These are phyloP conservation scores for Columba janthina DNA, from an alignment of 2,113 vertebrate species.

Conservation along the genomic window DNA sequence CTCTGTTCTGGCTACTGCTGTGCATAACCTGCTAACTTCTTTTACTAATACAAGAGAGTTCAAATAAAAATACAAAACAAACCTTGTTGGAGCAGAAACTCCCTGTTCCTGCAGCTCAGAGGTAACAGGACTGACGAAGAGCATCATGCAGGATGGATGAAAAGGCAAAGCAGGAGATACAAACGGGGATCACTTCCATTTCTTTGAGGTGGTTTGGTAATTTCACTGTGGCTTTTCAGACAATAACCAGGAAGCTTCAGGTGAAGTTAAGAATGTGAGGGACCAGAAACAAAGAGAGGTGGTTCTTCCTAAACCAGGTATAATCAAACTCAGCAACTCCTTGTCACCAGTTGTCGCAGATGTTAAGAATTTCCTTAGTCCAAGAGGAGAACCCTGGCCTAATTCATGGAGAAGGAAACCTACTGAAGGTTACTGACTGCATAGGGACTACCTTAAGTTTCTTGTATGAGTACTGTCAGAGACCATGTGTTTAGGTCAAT, in stretches of 20 bases:
- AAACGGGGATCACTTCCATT: neutral
- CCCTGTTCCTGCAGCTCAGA: neutral
- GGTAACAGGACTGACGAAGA: neutral
- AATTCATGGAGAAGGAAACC: neutral
- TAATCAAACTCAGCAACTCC: accelerated
- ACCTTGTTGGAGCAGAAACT: neutral
- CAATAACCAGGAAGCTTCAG: neutral
- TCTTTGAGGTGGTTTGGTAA: neutral
- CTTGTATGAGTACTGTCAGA: neutral
- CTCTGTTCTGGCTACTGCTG: neutral
- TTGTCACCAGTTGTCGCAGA: neutral
- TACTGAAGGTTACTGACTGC: neutral
- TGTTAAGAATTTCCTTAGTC: neutral
- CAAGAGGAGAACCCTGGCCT: neutral
- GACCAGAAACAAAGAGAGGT: neutral
- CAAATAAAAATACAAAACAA: neutral
- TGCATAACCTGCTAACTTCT: neutral
- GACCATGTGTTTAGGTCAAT: neutral
- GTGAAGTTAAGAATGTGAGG: neutral
- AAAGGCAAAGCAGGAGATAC: neutral
- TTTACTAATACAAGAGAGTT: neutral
- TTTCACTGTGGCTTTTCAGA: neutral
- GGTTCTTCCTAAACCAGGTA: neutral
- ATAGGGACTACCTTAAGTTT: neutral
- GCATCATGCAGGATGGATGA: neutral